Conservation (phyloP, 2,113 vertebrate species). For the Noctilio leporinus region DNA sequence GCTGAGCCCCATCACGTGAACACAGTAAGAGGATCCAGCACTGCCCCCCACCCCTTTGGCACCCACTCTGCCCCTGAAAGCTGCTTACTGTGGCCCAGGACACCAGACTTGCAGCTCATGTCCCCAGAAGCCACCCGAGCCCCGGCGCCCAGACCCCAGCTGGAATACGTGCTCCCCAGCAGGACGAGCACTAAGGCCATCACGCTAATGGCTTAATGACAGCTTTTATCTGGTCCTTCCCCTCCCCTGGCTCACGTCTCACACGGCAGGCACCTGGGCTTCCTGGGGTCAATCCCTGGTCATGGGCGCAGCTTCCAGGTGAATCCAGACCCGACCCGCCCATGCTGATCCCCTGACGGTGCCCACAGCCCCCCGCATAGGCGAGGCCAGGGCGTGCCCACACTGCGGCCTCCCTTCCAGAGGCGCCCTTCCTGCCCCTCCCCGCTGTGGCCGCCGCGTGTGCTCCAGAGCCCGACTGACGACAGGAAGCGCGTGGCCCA, state of each 20-base stretch:
- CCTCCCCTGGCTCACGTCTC: neutral
- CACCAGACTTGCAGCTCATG: neutral
- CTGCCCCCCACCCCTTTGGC: neutral
- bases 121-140: neutral
- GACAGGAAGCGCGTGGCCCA: neutral
- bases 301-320: neutral
- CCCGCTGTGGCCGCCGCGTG: neutral
- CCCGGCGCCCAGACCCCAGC: neutral
- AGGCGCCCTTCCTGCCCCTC: neutral
- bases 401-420: neutral
- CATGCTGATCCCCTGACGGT: accelerated
- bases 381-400: neutral
- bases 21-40: neutral
- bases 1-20: neutral
- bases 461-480: neutral
- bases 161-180: neutral
- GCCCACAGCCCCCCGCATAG: accelerated
- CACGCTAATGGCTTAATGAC: accelerated
- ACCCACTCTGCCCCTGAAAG: neutral
- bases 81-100: neutral
- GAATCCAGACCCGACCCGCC: neutral
- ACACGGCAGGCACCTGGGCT: neutral
- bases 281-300: neutral
- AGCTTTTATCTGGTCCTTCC: neutral
- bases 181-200: neutral